A percentile compares a stretch with the other conserved stretches of the same genome.
Conservation (phyloP, 2,797 vertebrate genomes). For the Macropus fuliginosus region DNA sequence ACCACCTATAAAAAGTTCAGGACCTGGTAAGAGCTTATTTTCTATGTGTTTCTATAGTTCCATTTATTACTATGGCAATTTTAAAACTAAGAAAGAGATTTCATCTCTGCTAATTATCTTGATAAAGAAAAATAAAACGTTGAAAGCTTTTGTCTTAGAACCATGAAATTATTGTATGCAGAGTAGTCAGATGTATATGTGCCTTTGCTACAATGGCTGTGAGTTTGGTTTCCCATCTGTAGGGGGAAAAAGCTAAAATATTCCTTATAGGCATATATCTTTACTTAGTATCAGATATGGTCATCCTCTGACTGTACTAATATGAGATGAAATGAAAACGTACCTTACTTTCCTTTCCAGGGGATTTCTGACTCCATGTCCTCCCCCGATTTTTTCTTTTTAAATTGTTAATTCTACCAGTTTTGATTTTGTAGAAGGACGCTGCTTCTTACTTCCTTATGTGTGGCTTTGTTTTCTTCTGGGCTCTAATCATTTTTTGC, state of each 20-base stretch:
- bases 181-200: not conserved
- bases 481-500: slow-evolving; percentile 56
- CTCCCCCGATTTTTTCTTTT: slow-evolving; percentile 34
- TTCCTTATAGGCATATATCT: not conserved
- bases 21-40: slow-evolving; percentile 71
- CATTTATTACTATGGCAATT: slow-evolving; percentile 31
- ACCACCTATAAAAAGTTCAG: slow-evolving; percentile 71
- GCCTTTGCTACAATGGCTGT: slow-evolving; percentile 11
- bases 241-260: not conserved
- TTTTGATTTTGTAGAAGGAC: not conserved
- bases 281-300: slow-evolving; percentile 18
- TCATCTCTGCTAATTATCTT: not conserved
- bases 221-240: slow-evolving; percentile 28
- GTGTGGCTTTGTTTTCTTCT: slow-evolving; percentile 64
- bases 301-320: not conserved
- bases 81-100: not conserved
- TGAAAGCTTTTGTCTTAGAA: slow-evolving; percentile 30
- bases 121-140: not conserved
- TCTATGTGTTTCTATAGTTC: slow-evolving; percentile 4
- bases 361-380: not conserved
- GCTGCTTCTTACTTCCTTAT: slow-evolving; percentile 16
- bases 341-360: slow-evolving; percentile 5
- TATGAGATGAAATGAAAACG: slow-evolving; percentile 22
- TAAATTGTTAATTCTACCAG: not conserved
- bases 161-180: slow-evolving; percentile 13